Percentiles rank a stretch among this genome's conserved stretches.
Conservation (phyloP, 2,113 vertebrate genomes). For the Strix uralensis region DNA sequence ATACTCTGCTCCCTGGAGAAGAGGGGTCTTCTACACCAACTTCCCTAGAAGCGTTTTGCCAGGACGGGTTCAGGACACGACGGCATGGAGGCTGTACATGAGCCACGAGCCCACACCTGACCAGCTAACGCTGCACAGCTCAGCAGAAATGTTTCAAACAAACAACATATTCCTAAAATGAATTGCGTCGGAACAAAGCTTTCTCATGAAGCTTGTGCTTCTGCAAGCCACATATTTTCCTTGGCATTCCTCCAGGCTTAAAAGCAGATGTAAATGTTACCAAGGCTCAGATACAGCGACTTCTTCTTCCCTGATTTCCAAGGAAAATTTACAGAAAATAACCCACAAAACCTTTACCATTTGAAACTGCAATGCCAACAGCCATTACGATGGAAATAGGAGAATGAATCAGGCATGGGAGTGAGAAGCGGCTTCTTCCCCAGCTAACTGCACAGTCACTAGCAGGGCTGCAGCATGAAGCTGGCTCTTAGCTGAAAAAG, state of each 20-base stretch:
- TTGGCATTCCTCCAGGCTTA: conserved; percentile 33
- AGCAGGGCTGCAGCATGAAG: not conserved
- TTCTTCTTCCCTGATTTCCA: not conserved
- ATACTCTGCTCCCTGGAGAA: not conserved
- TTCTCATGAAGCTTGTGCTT: conserved; percentile 8
- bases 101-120: not conserved
- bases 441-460: not conserved
- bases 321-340: not conserved
- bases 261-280: conserved; percentile 33
- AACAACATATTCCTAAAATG: not conserved
- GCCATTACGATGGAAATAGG: not conserved
- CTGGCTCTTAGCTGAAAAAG: not conserved
- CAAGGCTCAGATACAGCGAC: not conserved
- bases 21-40: not conserved
- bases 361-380: not conserved
- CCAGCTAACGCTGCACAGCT: not conserved
- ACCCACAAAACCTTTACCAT: not conserved
- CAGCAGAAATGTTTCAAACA: not conserved
- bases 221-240: conserved; percentile 11
- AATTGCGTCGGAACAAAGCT: not conserved
- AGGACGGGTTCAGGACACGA: not conserved
- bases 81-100: not conserved
- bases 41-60: not conserved
- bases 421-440: not conserved
- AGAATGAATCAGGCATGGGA: not conserved